These are phyloP conservation scores for Laspeyria flexula DNA, from an alignment of 2,888 invertebrate species.

Conservation along the genomic window DNA sequence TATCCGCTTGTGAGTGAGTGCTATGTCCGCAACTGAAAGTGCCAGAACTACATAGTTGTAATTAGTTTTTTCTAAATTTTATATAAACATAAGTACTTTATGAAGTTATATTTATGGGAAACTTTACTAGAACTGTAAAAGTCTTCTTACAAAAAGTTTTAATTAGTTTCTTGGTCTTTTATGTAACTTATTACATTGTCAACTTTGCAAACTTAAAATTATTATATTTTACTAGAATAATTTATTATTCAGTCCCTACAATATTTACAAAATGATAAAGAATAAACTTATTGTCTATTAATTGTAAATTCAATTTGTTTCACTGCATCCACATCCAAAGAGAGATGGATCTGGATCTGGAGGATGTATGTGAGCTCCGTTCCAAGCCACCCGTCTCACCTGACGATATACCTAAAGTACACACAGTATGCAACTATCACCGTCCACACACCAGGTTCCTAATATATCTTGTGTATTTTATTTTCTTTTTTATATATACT, in stretches of 20 bases:
- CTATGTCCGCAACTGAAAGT: conserved; percentile 19
- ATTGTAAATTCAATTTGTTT: conserved; percentile 29
- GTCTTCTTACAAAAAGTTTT: not conserved
- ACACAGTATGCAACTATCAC: conserved; percentile 76
- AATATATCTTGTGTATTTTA: conserved; percentile 35
- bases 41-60: not conserved
- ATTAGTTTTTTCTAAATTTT: conserved; percentile 13
- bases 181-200: not conserved
- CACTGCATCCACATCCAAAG: conserved; percentile 54
- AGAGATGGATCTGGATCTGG: conserved; percentile 77
- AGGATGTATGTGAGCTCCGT: conserved; percentile 60
- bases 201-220: not conserved
- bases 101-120: not conserved
- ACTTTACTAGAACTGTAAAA: not conserved
- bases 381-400: conserved; percentile 44
- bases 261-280: too few relatives aligned
- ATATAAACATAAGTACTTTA: not conserved
- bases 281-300: not conserved
- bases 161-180: not conserved
- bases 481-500: conserved; percentile 25
- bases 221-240: too few relatives aligned
- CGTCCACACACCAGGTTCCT: conserved; percentile 80
- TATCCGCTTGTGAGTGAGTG: conserved; percentile 22
- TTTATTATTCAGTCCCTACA: too few relatives aligned
- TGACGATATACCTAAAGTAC: conserved; percentile 77